Base-by-base conservation (phyloP, 2,888 invertebrate species). In the Euplagia quadripunctaria region DNA sequence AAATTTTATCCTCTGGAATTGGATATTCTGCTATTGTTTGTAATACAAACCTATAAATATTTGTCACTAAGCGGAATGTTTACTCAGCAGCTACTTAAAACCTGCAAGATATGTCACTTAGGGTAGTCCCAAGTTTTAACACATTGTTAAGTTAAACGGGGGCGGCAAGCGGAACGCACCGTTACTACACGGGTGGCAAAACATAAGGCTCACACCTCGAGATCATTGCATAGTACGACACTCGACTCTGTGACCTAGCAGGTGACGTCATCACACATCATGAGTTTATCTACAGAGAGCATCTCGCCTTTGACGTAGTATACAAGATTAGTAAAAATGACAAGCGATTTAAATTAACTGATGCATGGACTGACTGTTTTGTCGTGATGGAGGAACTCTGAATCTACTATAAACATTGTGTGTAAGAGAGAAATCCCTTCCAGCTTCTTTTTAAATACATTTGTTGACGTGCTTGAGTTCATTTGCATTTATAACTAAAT, bases 151-250 rank as follows among this genome's bases (percentile, higher is more conserved):
- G 84, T 64, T 81, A 86, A 85, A 79, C 78, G 85, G 64, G 73
- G 49, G 73, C 82, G 79, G 82, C 74, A 81, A 81, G 86, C 91
- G 92, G 92, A 93, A 93, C 93, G 93, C 88, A 92, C 94, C 94
- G 94, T 94, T 94, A 94, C 82, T 86, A 88, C 89, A 92, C 93
- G 94, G 89, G 89, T 90, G 88, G 90, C 82, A 91, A 90, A 91
- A 88, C 92, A 94, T 88, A 88, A 92, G 90, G 88, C 87, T 87
- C 81, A 81, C 83, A 79, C 81, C 82, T 88, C 86, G 82, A 78
- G 88, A 88, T 87, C 88, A 88, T 87, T 82, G 82, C 80, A 71
- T 77, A 70, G 70, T 84, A 78, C 67, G 77, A 80, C 68, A 82
- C 78, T 77, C 65, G 61, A 70, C 74, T 75, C 78, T 78, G 75